These are phyloP conservation scores for Porites australiensis DNA, from an alignment of 64 coral and sea anemone genomes.

Conservation along the genomic window DNA sequence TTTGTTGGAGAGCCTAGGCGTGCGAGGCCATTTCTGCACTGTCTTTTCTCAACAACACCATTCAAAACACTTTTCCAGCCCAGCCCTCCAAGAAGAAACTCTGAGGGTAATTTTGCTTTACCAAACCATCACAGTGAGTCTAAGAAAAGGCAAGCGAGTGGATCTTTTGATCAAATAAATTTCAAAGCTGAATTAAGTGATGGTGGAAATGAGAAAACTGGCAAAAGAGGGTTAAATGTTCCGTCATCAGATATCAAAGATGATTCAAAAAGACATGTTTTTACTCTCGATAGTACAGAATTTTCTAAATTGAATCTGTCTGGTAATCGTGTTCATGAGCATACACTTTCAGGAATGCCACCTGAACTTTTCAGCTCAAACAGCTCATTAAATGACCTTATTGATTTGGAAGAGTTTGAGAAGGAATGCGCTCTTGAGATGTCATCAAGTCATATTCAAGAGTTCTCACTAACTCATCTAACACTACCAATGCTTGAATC, in stretches of 20 bases:
- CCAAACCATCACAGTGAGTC: background rate
- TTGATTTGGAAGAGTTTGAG: slow-evolving; percentile 93
- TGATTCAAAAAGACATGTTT: slow-evolving; percentile 16
- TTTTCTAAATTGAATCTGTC: slow-evolving; percentile 92
- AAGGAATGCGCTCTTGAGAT: slow-evolving; percentile 97
- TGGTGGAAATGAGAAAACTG: background rate
- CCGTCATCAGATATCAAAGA: slow-evolving; percentile 6
- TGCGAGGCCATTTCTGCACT: slow-evolving; percentile 86
- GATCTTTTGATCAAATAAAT: background rate
- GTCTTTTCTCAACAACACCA: slow-evolving; percentile 83
- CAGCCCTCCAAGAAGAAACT: slow-evolving; percentile 10
- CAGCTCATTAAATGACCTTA: slow-evolving; percentile 78
- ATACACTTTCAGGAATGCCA: slow-evolving; percentile 38
- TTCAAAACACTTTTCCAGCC: slow-evolving; percentile 83
- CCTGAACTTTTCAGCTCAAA: slow-evolving; percentile 73
- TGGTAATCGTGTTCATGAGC: slow-evolving; percentile 78
- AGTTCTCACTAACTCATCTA: slow-evolving; percentile 97
- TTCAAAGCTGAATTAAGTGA: background rate
- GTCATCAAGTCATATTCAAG: slow-evolving; percentile 90
- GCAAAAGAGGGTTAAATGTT: background rate
- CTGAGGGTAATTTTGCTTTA: background rate
- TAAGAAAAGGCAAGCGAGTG: background rate
- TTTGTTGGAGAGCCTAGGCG: slow-evolving; percentile 81
- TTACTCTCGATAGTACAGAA: slow-evolving; percentile 58
- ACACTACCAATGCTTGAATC: slow-evolving; percentile 90